Percentiles rank a stretch among this genome's conserved stretches.
Conservation (phyloP, 2,113 vertebrate genomes). For the Vombatus ursinus region DNA sequence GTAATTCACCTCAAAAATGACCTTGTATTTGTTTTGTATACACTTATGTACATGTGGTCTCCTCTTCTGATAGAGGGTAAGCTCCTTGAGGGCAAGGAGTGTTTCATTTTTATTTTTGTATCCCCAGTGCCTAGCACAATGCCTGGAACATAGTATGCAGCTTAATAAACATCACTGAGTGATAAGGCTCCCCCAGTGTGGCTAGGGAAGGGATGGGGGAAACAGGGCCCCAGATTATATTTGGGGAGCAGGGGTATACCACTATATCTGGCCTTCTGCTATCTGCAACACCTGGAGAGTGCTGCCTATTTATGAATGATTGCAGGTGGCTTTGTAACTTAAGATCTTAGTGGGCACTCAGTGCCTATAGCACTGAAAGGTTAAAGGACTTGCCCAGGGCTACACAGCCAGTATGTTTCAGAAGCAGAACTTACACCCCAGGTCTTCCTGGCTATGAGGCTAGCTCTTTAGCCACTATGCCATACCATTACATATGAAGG, state of each 20-base stretch:
- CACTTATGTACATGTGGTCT: not conserved
- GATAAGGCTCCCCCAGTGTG: not conserved
- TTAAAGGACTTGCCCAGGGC: not conserved
- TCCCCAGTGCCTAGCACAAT: not conserved
- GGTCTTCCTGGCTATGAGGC: not conserved
- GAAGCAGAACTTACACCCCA: not conserved
- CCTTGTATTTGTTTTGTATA: not conserved
- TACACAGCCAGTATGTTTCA: not conserved
- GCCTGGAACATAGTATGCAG: not conserved
- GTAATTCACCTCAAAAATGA: not conserved
- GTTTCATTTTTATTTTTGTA: not conserved
- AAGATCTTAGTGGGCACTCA: not conserved
- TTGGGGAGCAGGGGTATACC: not conserved
- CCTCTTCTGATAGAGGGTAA: not conserved
- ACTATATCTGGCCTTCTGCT: not conserved
- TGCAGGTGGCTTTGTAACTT: not conserved
- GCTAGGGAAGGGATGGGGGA: not conserved
- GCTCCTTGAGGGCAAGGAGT: not conserved
- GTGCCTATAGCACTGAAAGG: not conserved
- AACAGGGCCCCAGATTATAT: not conserved
- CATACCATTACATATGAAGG: constrained; percentile 35
- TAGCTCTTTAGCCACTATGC: not conserved
- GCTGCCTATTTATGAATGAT: not conserved
- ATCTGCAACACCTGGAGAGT: not conserved
- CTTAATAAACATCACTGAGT: not conserved